phyloP scores from a whole-genome alignment of 2,797 vertebrate genomes.

The Arctocebus calabarensis region DNA sequence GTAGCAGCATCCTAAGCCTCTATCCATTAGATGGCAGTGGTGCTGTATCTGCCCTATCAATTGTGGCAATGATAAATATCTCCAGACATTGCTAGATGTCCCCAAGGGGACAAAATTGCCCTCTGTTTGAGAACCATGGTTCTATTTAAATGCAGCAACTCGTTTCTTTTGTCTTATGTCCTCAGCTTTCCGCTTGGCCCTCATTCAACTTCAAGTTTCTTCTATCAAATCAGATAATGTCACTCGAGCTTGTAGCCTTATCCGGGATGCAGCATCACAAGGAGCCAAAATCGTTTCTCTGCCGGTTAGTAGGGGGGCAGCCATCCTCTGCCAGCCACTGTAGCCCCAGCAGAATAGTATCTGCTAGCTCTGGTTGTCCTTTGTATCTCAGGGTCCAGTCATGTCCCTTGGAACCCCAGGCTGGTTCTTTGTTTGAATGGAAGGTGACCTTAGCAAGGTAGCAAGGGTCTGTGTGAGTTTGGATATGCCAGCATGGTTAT shows the following conservation, averaged over 20 bases:
- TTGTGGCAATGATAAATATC: neutral
- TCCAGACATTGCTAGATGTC: neutral
- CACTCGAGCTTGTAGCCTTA: slow-evolving; percentile 89
- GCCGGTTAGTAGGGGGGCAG: slow-evolving; percentile 92
- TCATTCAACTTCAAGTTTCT: slow-evolving; percentile 94
- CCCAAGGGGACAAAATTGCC: neutral
- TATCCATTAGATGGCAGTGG: neutral
- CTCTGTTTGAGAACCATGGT: neutral
- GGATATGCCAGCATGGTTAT: neutral
- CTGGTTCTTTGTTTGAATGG: neutral
- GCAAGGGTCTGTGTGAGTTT: neutral
- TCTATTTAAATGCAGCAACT: neutral
- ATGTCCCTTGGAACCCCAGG: neutral
- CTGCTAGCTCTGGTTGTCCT: neutral
- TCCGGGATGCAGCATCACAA: slow-evolving; percentile 92
- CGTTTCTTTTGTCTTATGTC: slow-evolving; percentile 52
- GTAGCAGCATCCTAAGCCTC: neutral
- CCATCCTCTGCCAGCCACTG: neutral
- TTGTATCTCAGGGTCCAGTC: neutral
- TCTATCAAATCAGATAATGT: slow-evolving; percentile 94
- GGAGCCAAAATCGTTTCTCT: slow-evolving; percentile 94
- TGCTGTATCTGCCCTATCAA: too few species aligned
- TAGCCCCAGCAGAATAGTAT: too few species aligned
- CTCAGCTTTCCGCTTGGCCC: slow-evolving; percentile 94
- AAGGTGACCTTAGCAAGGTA: neutral